Conservation (phyloP, 2,797 vertebrate species). For the Sebastolobus altivelis region DNA sequence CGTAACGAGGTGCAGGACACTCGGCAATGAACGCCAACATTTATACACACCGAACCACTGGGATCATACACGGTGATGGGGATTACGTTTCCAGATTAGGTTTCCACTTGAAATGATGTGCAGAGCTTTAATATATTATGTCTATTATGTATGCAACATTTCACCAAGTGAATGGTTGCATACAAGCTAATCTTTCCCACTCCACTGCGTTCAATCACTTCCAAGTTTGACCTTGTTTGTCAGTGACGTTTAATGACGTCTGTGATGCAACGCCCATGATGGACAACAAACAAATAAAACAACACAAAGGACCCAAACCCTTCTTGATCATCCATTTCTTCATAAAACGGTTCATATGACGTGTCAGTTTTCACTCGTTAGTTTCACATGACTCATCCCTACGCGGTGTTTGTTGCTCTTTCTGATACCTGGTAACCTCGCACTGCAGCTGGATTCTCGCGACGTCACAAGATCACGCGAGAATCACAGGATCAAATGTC, state of each 20-base stretch:
- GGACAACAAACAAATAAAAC: not conserved
- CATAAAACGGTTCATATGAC: accelerated
- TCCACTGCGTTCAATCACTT: not conserved
- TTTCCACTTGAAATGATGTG: not conserved
- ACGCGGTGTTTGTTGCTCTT: not conserved
- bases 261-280: not conserved
- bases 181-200: not conserved
- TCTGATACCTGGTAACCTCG: not conserved
- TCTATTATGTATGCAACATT: not conserved
- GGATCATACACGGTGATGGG: not conserved
- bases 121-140: not conserved
- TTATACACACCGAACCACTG: constrained; percentile 13
- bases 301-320: not conserved
- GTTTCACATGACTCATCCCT: too few relatives aligned
- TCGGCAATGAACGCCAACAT: constrained; percentile 34
- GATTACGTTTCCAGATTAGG: not conserved
- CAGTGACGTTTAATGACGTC: not conserved
- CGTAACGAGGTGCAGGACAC: constrained; percentile 61
- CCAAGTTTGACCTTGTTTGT: not conserved
- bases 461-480: too few relatives aligned
- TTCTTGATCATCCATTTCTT: not conserved
- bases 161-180: not conserved
- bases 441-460: too few relatives aligned
- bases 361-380: not conserved
- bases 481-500: too few relatives aligned